Conservation (phyloP, 2,797 vertebrate species). For the Gila robusta region DNA sequence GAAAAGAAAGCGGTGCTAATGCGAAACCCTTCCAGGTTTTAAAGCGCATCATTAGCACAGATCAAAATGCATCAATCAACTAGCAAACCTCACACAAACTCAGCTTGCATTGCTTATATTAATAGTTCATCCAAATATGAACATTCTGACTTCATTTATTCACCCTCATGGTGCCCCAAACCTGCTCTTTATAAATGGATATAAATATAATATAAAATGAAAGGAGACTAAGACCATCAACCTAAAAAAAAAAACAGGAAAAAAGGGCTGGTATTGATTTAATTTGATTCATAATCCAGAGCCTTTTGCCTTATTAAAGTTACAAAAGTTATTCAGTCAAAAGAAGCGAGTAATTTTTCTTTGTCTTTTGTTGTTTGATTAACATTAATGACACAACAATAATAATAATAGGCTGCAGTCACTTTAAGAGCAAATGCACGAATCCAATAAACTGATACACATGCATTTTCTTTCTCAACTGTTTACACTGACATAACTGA, state of each 20-base stretch:
- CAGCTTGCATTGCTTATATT: not conserved
- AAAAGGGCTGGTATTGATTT: not conserved
- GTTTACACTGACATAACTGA: too few species aligned
- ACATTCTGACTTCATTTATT: not conserved
- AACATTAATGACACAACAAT: too few species aligned
- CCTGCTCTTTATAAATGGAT: not conserved
- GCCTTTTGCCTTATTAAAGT: too few species aligned
- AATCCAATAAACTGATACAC: too few species aligned
- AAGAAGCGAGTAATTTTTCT: too few species aligned
- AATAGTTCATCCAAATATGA: not conserved
- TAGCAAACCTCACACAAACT: not conserved
- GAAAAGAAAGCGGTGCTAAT: slow-evolving; percentile 30
- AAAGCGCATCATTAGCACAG: slow-evolving; percentile 17
- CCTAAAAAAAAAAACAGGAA: not conserved
- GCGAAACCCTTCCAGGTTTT: not conserved
- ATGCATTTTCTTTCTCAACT: too few species aligned
- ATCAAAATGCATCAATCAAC: slow-evolving; percentile 10
- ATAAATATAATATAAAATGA: not conserved
- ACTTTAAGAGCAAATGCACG: too few species aligned
- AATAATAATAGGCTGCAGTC: too few species aligned
- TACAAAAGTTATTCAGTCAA: too few species aligned
- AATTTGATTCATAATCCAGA: too few species aligned
- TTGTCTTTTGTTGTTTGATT: too few species aligned
- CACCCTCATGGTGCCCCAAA: not conserved
- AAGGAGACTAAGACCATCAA: not conserved